phyloP scores from a whole-genome alignment of 2,888 invertebrate species.

The Bombylius discolor region DNA sequence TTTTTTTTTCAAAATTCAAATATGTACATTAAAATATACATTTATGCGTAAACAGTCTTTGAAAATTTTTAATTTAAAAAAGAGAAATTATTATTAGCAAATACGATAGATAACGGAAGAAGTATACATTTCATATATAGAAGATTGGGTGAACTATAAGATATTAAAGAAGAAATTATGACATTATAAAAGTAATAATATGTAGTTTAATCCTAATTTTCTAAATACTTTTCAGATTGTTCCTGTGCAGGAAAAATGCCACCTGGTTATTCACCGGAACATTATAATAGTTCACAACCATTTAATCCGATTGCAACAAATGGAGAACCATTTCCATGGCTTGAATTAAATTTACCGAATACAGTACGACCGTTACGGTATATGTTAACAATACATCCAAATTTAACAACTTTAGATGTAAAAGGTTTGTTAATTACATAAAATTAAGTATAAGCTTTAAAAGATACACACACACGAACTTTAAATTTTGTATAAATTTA shows the following conservation, averaged over 20 bases:
- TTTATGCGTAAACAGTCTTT: background rate
- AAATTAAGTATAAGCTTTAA: background rate
- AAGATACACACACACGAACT: background rate
- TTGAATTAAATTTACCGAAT: constrained; percentile 61
- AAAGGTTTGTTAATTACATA: constrained; percentile 47
- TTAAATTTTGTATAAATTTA: background rate
- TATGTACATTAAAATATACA: background rate
- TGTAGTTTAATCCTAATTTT: too few relatives aligned
- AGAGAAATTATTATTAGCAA: too few relatives aligned
- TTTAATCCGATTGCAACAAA: constrained; percentile 58
- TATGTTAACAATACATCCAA: constrained; percentile 82
- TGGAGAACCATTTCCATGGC: constrained; percentile 65
- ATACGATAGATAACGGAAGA: too few relatives aligned
- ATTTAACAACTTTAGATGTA: constrained; percentile 77
- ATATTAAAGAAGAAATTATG: too few relatives aligned
- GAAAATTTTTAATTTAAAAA: too few relatives aligned
- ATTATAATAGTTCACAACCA: constrained; percentile 47
- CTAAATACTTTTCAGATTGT: constrained; percentile 42
- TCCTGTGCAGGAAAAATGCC: constrained; percentile 55
- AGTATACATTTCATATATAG: too few relatives aligned
- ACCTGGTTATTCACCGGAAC: constrained; percentile 46
- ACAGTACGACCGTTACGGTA: constrained; percentile 72
- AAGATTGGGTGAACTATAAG: too few relatives aligned
- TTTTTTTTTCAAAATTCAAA: background rate
- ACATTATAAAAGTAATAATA: too few relatives aligned